Conservation (phyloP, 1,140 invertebrate genomes). For the Lamellibrachia luymesi region DNA sequence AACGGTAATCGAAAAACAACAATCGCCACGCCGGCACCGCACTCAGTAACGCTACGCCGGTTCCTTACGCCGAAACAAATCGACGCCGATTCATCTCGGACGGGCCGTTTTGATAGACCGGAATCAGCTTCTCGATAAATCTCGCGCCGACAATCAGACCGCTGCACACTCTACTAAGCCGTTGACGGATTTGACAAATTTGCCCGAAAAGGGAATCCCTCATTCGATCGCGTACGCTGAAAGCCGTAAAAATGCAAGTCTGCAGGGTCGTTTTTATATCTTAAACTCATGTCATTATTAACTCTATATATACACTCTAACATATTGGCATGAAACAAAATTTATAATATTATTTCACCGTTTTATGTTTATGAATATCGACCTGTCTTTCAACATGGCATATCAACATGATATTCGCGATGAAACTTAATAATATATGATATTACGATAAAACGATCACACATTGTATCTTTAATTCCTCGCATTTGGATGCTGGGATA, state of each 20-base stretch:
- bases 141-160: background rate
- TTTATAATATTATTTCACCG: no score
- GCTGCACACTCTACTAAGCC: background rate
- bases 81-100: background rate
- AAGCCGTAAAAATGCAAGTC: background rate
- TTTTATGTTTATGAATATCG: no score
- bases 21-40: background rate
- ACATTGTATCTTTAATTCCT: no score
- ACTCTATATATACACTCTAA: no score
- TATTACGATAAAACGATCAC: no score
- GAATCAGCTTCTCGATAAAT: background rate
- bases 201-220: background rate
- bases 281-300: no score
- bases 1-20: background rate
- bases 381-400: no score
- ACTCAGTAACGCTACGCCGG: background rate
- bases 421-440: no score
- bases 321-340: no score
- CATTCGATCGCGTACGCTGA: background rate
- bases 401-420: no score
- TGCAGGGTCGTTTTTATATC: no score
- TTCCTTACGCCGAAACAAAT: background rate
- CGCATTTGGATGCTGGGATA: no score
- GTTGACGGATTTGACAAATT: background rate
- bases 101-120: background rate